These are phyloP conservation scores for Saccostrea echinata DNA, from an alignment of 1,140 invertebrate genomes.

Conservation along the genomic window DNA sequence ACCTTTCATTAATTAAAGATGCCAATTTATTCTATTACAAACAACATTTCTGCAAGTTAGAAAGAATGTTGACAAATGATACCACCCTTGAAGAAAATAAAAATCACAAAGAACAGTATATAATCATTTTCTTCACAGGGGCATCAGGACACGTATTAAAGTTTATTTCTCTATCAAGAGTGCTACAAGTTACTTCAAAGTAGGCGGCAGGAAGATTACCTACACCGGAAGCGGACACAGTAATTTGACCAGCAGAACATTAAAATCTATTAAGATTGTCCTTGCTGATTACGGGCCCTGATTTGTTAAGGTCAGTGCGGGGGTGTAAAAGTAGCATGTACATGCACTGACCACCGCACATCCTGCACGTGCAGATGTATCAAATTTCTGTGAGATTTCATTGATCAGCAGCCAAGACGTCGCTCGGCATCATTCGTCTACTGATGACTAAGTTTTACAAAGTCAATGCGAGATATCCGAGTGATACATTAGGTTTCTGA, in stretches of 20 bases:
- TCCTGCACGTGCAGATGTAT: background rate
- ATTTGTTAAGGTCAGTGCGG: slow-evolving; percentile 3
- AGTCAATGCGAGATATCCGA: background rate
- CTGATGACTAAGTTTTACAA: slow-evolving; percentile 4
- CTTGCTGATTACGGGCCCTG: background rate
- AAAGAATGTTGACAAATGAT: no score
- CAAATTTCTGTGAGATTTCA: background rate
- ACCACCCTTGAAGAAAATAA: no score
- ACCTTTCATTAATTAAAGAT: no score
- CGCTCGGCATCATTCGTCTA: background rate
- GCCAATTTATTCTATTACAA: no score
- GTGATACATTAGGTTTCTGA: background rate
- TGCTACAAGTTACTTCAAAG: background rate
- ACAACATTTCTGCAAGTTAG: no score
- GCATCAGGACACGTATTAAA: no score
- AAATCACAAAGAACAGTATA: no score
- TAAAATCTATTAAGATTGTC: slow-evolving; percentile 23
- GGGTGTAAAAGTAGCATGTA: background rate
- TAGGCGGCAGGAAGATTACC: background rate
- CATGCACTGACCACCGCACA: background rate
- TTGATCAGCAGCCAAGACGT: background rate
- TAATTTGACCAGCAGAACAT: background rate
- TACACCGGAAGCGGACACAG: background rate
- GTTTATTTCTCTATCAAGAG: no score
- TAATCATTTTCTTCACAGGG: no score